Conservation (phyloP, 2,797 vertebrate species). For the Mormyrops boulengeri region DNA sequence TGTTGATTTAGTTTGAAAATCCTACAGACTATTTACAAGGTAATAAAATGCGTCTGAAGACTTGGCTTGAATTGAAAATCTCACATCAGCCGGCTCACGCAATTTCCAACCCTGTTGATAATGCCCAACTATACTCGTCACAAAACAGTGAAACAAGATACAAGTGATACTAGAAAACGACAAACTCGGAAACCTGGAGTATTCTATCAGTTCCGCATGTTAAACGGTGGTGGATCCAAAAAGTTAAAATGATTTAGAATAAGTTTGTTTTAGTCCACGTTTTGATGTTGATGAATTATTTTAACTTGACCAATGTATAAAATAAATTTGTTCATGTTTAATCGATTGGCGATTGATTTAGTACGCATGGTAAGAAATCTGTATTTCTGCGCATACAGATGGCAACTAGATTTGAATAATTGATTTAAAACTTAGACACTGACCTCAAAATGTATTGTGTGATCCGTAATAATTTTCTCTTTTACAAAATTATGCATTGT, state of each 20-base stretch:
- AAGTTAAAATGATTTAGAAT: background rate
- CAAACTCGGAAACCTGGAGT: background rate
- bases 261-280: background rate
- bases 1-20: too few relatives aligned
- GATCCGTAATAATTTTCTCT: constrained; percentile 4
- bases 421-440: background rate
- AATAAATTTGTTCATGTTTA: background rate
- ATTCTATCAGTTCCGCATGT: background rate
- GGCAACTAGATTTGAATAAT: background rate
- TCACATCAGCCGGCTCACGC: background rate
- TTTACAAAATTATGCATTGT: constrained; percentile 6
- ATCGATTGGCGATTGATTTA: background rate
- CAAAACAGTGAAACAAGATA: constrained; percentile 39
- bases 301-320: background rate
- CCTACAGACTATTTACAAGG: background rate
- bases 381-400: background rate
- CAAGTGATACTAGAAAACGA: background rate
- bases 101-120: background rate
- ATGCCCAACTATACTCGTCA: constrained; percentile 23
- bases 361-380: background rate
- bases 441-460: background rate
- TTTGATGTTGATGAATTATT: background rate
- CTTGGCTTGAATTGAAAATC: background rate
- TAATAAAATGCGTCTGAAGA: background rate
- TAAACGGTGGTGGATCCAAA: background rate